A percentile compares a stretch with the other conserved stretches of the same genome.
Conservation (phyloP, 1,140 invertebrate species). For the Episyrphus balteatus region DNA sequence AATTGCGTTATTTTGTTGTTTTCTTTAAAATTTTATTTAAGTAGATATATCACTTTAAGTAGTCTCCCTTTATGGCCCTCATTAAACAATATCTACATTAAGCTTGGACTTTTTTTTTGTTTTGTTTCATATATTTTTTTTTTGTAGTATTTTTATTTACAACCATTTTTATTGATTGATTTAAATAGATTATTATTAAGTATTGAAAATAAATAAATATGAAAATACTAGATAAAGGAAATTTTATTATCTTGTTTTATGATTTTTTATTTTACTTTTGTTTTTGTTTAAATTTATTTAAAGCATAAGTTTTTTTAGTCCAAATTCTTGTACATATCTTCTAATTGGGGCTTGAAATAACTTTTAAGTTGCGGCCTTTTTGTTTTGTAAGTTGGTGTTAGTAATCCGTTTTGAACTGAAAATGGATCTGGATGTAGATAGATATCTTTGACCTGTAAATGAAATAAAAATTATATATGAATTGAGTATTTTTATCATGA, state of each 20-base stretch:
- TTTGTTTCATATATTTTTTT: no score
- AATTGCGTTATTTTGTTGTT: no score
- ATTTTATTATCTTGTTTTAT: background rate
- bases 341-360: slow-evolving; percentile 81
- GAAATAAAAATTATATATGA: slow-evolving; percentile 1
- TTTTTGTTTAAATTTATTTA: background rate
- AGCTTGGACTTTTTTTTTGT: no score
- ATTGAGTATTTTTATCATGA: background rate
- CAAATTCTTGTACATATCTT: slow-evolving; percentile 71
- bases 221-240: no score
- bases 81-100: no score
- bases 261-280: slow-evolving; percentile 3
- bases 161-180: no score
- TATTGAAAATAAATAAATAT: no score
- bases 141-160: no score
- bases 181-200: no score
- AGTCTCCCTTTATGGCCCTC: no score
- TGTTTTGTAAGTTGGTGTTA: slow-evolving; percentile 94
- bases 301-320: slow-evolving; percentile 21
- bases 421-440: slow-evolving; percentile 89
- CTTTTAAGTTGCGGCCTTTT: slow-evolving; percentile 83
- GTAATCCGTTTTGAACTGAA: slow-evolving; percentile 89
- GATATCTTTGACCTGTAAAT: slow-evolving; percentile 82
- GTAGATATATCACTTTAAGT: no score
- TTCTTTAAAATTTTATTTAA: no score